Conservation (phyloP, 2,888 invertebrate species). For the Hoplodrina blanda region DNA sequence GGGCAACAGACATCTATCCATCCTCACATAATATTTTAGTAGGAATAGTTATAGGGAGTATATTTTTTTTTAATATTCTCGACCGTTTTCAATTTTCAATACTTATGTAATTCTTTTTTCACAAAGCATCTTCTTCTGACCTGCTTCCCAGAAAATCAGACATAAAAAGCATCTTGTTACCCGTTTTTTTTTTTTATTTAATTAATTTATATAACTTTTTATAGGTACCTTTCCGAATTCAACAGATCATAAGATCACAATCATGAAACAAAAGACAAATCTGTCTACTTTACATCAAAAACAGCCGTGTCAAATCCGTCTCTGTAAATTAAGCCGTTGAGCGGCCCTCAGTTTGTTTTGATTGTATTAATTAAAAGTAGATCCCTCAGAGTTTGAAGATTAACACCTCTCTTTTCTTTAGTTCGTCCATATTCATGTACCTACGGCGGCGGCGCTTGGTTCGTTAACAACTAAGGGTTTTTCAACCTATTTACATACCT, state of each 20-base stretch:
- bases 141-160: too few species aligned
- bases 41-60: too few species aligned
- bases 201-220: too few species aligned
- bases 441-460: conserved; percentile 42
- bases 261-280: background rate
- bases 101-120: too few species aligned
- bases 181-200: too few species aligned
- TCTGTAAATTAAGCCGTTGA: conserved; percentile 80
- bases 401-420: conserved; percentile 88
- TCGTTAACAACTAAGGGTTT: conserved; percentile 61
- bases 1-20: too few species aligned
- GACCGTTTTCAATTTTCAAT: too few species aligned
- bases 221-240: too few species aligned
- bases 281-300: conserved; percentile 3
- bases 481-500: conserved; percentile 65
- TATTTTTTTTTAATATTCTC: too few species aligned
- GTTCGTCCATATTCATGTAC: conserved; percentile 86
- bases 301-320: conserved; percentile 62
- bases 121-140: too few species aligned
- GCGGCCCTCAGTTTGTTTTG: conserved; percentile 87
- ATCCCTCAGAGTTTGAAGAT: conserved; percentile 87
- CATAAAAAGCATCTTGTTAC: too few species aligned
- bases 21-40: too few species aligned
- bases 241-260: background rate
- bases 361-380: conserved; percentile 90